Evolutionary conservation across 1,140 invertebrate species (phyloP), one percentile per base, ranked within the genome.

Genomic region (Aphis gossypii): DNA sequence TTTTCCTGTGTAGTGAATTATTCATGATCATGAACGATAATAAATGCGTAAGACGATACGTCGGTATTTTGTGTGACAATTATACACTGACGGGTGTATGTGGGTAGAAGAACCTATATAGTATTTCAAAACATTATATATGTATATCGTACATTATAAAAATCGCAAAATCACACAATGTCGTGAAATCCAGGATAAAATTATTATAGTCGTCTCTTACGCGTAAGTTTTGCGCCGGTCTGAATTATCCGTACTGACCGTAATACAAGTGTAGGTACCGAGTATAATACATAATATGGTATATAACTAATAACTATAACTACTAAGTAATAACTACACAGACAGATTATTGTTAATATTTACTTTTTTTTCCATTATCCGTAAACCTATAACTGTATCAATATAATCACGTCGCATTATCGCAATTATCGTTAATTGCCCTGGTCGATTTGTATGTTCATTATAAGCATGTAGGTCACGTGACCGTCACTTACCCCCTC

Each of bases 141-240:
- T 51, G 48, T 76, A 76, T 76, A 76, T 20, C 60, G 60, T 76
- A 51, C 3, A 51, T 9, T 30, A 60, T 35, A 76, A n/a, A 76
- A 76, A n/a, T n/a, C n/a, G 18, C 30, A 76, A n/a, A 76, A 76
- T 6, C 60, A n/a, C 3, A n/a, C 60, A 14, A 68, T 4, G 14
- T 76, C 60, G 18, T 76, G 60, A 76, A n/a, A 76, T 68, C n/a
- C 60, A 76, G 60, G 60, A 76, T 76, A 76, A 76, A 76, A 76
- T 14, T 41, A 41, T 41, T 18, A 30, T n/a, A n/a, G 60, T 76
- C 60, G 14, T 68, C 4, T 76, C 14, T 76, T 18, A 76, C 60
- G 11, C 11, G 38, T 11, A 11, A 8, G 46, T 46, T n/a, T 76
- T n/a, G 14, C 14, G 60, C 1, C 8, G 14, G 30, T 20, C 60